Evolutionary conservation across 2,797 vertebrate genomes (phyloP), one percentile per base, ranked within the genome.

Genomic region (Amphiprion clarkii): DNA sequence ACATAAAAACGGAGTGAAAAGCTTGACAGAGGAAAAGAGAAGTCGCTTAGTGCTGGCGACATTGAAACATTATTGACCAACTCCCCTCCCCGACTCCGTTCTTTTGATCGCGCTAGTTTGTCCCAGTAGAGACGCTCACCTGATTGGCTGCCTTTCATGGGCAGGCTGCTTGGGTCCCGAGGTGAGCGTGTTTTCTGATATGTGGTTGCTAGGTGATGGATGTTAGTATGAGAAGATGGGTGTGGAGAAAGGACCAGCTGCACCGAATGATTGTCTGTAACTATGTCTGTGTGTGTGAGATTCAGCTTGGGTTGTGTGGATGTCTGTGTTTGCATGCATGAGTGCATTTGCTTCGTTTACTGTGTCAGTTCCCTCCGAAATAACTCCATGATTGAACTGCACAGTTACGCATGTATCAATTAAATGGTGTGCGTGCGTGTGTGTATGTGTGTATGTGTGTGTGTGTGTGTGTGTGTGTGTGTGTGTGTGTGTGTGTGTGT

Each of bases 121-220:
- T 91, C 93, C 92, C 92, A 64, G 63, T 6, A 46, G 89, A 89
- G 89, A 88, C 12, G 62, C 87, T 92, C 86, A 87, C 90, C 91
- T 93, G 89, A 94, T 94, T 94, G 93, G 91, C 72, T 90, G 70
- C 61, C 76, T 81, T 85, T 82, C 55, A 71, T 87, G 67, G 79
- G 71, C 78, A 81, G 78, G 78, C 70, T 72, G 67, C 84, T 68
- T 10, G 16, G 82, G 90, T 85, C 78, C 66, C 1, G 79, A 84
- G 88, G 84, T 86, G 66, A 86, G 40, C n/a, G 3, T 46, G 67
- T 76, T 74, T 74, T 67, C 87, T 85, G 86, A 94, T 94, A 90
- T 88, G 91, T 64, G 67, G 93, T 94, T 94, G 91, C 92, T 92
- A 90, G 87, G 92, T 71, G 52, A 93, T 87, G 81, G 85, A 83